Percentiles rank a stretch among this genome's conserved stretches.
These are phyloP conservation scores for Lagria hirta DNA, from an alignment of 2,888 invertebrate genomes.

Conservation along the genomic window DNA sequence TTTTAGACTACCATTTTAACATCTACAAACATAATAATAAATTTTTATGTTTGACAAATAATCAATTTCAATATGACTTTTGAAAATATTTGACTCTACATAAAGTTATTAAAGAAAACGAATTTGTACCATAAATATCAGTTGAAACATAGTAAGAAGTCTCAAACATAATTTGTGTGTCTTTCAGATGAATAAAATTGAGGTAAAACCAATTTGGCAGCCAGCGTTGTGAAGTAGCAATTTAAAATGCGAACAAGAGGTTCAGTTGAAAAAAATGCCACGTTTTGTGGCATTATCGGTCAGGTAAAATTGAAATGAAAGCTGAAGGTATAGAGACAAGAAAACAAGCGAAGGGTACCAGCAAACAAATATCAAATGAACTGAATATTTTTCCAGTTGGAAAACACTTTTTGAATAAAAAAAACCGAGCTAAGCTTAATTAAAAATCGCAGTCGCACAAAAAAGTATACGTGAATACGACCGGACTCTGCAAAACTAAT, in stretches of 20 bases:
- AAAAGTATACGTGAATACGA: conserved; percentile 49
- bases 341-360: conserved; percentile 50
- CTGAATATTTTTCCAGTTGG: conserved; percentile 53
- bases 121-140: too few species aligned
- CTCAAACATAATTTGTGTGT: too few species aligned
- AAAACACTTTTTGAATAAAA: conserved; percentile 53
- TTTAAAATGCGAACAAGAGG: conserved; percentile 16
- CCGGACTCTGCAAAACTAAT: conserved; percentile 49
- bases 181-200: too few species aligned
- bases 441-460: conserved; percentile 53
- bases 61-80: too few species aligned
- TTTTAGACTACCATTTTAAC: too few species aligned
- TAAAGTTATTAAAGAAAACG: too few species aligned
- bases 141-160: too few species aligned
- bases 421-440: conserved; percentile 53
- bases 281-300: conserved; percentile 31
- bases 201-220: too few species aligned
- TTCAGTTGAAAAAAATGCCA: conserved; percentile 26
- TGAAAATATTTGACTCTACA: too few species aligned
- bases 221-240: conserved; percentile 16
- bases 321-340: conserved; percentile 45
- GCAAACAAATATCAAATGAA: conserved; percentile 52
- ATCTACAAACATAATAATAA: too few species aligned
- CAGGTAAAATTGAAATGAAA: conserved; percentile 40
- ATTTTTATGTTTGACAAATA: too few species aligned